A percentile compares a stretch with the other conserved stretches of the same genome.
Evolutionary conservation across 2,888 invertebrate species (phyloP).

Genomic region (Drosophila limbata): DNA sequence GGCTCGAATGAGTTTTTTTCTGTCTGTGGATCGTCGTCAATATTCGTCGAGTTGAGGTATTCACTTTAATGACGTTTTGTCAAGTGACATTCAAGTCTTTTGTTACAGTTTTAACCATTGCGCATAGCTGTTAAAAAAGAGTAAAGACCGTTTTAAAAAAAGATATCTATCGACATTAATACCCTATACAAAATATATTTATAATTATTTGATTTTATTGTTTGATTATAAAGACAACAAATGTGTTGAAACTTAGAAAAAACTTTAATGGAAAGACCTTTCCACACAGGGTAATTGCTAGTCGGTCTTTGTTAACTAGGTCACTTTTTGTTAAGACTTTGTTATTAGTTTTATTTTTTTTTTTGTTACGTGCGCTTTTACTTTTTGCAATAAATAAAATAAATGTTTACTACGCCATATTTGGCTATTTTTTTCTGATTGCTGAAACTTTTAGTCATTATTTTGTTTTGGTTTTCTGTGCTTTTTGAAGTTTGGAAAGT

Average conservation of each 20-base stretch:
- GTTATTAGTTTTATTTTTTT: conserved; percentile 15
- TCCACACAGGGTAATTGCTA: not conserved
- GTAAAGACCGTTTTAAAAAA: not conserved
- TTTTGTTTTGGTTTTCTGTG: conserved; percentile 29
- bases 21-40: conserved; percentile 11
- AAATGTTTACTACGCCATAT: conserved; percentile 27
- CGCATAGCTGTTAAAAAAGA: not conserved
- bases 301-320: conserved; percentile 2
- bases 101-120: conserved; percentile 21
- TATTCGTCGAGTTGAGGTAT: conserved; percentile 21
- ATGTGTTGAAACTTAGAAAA: not conserved
- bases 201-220: too few species aligned
- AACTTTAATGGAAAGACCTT: not conserved
- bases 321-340: not conserved
- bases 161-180: not conserved
- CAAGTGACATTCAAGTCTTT: conserved; percentile 28
- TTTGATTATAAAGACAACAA: not conserved
- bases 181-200: not conserved
- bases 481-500: conserved; percentile 59
- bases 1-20: not conserved
- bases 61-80: conserved; percentile 14
- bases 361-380: conserved; percentile 59
- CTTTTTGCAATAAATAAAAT: conserved; percentile 64
- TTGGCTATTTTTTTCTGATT: conserved; percentile 27
- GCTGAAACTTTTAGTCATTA: conserved; percentile 10